Evolutionary conservation across 1,140 invertebrate genomes (phyloP).

Genomic region (Portunus trituberculatus): DNA sequence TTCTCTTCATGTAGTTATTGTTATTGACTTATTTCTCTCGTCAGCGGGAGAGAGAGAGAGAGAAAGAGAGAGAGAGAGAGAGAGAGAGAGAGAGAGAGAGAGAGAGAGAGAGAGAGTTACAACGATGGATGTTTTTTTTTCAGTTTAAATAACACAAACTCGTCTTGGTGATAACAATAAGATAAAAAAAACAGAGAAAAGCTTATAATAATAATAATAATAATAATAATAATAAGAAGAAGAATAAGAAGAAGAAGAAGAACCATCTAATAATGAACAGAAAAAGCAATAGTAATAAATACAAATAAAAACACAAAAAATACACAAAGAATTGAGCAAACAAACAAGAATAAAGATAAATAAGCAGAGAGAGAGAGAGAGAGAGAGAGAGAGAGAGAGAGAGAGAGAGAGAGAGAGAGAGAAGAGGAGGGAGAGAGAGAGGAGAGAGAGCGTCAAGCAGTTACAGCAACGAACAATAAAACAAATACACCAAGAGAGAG

Average conservation of each 20-base stretch:
- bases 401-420: constrained; percentile 29
- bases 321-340: neutral
- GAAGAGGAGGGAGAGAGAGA: neutral
- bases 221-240: too few species aligned
- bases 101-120: constrained; percentile 24
- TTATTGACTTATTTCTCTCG: neutral
- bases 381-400: constrained; percentile 25
- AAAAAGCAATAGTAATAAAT: neutral
- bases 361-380: neutral
- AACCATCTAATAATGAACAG: neutral
- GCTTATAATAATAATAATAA: neutral
- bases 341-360: neutral
- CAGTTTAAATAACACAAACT: neutral
- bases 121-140: neutral
- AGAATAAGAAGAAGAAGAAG: neutral
- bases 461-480: neutral
- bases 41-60: neutral
- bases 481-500: neutral
- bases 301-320: neutral
- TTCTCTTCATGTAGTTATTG: neutral
- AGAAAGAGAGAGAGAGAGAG: neutral
- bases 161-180: too few species aligned
- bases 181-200: neutral
- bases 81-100: neutral
- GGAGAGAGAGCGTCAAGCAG: neutral